phyloP scores from a whole-genome alignment of 2,113 vertebrate genomes.

The Lepus europaeus region DNA sequence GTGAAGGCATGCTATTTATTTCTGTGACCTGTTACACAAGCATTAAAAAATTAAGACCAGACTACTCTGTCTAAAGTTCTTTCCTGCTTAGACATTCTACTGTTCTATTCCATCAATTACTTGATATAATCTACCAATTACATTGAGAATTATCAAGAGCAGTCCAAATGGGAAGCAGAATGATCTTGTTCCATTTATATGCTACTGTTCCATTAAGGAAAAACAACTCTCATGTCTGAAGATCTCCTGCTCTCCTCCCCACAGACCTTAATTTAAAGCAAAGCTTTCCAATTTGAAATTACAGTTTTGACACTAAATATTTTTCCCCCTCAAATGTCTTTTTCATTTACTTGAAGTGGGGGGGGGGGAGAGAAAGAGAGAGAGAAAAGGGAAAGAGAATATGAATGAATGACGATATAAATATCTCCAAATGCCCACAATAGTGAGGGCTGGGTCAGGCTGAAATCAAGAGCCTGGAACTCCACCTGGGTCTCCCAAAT shows the following conservation, averaged over 20 bases:
- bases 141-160: conserved; percentile 42
- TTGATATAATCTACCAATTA: conserved; percentile 18
- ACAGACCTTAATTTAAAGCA: conserved; percentile 1
- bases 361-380: too few relatives aligned
- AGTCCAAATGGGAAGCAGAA: background rate
- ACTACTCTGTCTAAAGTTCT: background rate
- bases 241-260: background rate
- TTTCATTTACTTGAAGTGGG: too few relatives aligned
- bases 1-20: background rate
- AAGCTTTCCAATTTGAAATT: conserved; percentile 61
- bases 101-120: conserved; percentile 11
- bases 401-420: too few relatives aligned
- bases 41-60: conserved; percentile 27
- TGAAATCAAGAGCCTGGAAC: too few relatives aligned
- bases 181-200: background rate
- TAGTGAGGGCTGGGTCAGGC: too few relatives aligned
- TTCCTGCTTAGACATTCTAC: background rate
- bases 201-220: conserved; percentile 44
- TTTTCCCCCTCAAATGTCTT: too few relatives aligned
- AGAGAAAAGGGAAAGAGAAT: too few relatives aligned
- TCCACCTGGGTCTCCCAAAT: too few relatives aligned
- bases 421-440: too few relatives aligned
- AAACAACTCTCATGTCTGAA: background rate
- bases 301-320: conserved; percentile 38
- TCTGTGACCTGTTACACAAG: conserved; percentile 12